Percentiles rank a stretch among this genome's conserved stretches.
phyloP scores from a whole-genome alignment of 2,888 invertebrate genomes.

The Vesta saturnalis region DNA sequence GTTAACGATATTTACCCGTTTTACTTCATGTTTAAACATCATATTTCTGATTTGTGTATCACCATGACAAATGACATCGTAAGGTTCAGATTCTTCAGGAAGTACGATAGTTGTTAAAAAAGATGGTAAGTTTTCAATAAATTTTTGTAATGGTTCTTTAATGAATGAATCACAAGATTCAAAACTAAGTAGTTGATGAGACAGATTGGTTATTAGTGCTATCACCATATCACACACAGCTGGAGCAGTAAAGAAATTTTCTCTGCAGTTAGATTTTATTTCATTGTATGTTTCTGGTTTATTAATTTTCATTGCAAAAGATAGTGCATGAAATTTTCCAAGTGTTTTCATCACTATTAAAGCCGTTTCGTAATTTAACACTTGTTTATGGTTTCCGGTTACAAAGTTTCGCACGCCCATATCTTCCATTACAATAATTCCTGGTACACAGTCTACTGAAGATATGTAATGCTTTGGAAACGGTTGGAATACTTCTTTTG shows the following conservation, averaged over 20 bases:
- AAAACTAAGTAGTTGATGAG: background rate
- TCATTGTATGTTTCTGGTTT: constrained; percentile 14
- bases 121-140: background rate
- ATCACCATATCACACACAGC: background rate
- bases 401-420: constrained; percentile 1
- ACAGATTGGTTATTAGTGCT: background rate
- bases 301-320: constrained; percentile 23
- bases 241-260: background rate
- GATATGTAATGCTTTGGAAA: background rate
- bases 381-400: background rate
- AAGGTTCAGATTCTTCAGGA: background rate
- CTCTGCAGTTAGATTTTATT: constrained; percentile 1
- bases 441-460: background rate
- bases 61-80: background rate
- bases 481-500: background rate
- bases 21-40: background rate
- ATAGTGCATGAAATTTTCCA: constrained; percentile 25
- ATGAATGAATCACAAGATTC: background rate
- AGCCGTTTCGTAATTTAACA: constrained; percentile 8
- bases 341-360: constrained; percentile 13
- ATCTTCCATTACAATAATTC: constrained; percentile 20
- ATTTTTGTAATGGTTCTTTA: background rate
- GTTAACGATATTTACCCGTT: too few relatives aligned
- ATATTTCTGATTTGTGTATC: background rate
- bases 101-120: too few relatives aligned